A percentile compares a stretch with the other conserved stretches of the same genome.
phyloP scores from a whole-genome alignment of 2,888 invertebrate genomes.

The Leptinotarsa juncta region DNA sequence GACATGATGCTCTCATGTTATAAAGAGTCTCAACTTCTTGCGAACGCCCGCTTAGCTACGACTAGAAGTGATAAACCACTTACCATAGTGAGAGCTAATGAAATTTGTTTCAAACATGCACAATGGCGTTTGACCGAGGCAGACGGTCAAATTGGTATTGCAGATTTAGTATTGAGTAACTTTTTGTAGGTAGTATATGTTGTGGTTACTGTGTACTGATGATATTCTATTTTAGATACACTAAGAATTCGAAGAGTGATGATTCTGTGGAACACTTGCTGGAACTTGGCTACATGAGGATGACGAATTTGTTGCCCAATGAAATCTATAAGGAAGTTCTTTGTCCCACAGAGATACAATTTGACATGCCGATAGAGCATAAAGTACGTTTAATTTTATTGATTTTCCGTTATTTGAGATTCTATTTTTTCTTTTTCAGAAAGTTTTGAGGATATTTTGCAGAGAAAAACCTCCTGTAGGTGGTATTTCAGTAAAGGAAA shows the following conservation, averaged over 20 bases:
- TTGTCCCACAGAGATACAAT: conserved; percentile 81
- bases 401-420: conserved; percentile 14
- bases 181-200: conserved; percentile 77
- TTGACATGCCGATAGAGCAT: conserved; percentile 91
- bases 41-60: conserved; percentile 72
- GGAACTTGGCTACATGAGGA: conserved; percentile 94
- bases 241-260: conserved; percentile 95
- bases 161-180: conserved; percentile 94
- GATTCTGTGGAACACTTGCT: conserved; percentile 97
- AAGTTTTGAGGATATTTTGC: conserved; percentile 94
- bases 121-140: conserved; percentile 98
- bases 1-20: conserved; percentile 95
- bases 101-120: conserved; percentile 98
- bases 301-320: conserved; percentile 94
- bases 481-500: conserved; percentile 99
- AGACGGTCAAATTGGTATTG: conserved; percentile 97
- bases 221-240: conserved; percentile 74
- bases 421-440: conserved; percentile 60
- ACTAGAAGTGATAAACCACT: conserved; percentile 78
- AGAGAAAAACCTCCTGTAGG: conserved; percentile 96
- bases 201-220: conserved; percentile 1
- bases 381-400: conserved; percentile 67
- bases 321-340: conserved; percentile 92
- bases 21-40: conserved; percentile 80
- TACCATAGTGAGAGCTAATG: conserved; percentile 84